Base-by-base conservation (phyloP, 2,888 invertebrate species). In the Oscheius sp. region DNA sequence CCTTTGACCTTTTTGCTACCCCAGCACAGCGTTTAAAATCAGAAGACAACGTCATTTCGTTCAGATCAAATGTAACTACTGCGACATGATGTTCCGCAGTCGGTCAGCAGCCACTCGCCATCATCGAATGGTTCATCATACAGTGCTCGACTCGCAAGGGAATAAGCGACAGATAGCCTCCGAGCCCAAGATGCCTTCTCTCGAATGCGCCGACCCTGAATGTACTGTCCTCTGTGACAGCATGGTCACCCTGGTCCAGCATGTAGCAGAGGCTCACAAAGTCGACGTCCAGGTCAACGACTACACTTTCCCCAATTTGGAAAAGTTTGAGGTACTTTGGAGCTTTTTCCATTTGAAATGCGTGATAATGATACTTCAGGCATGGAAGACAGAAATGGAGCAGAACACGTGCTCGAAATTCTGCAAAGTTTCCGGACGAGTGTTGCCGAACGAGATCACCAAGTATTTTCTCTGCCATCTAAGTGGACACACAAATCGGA, bases 401-500 rank as follows among this genome's bases (percentile, higher is more conserved):
- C 51, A 73, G 1, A 53, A 78, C 10, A 81, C 81, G 1, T 55
- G 75, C 65, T 76, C 81, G 1, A 50, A 53, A 10, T 81, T 66
- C 72, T 70, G 53, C 21, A 66, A 75, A 47, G 63, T 74, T 5
- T 79, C 79, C 11, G 81, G 79, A 32, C 72, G 79, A 60, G 70
- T 57, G 37, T 76, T 77, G 53, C 47, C 72, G 7, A 57, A 57
- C n/a, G 75, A 75, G 42, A 60, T 58, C 2, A 62, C 74, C n/a
- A 74, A 74, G 60, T 74, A 83, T 60, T 83, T 76, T 57, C 77
- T 80, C 51, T 82, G 83, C 51, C 78, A 79, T 53, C 72, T 76
- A 33, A 78, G 79, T 58, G 81, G 83, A 32, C 75, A 76, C 70
- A 73, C 70, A 3, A 63, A 68, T 37, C 65, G 78, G 4, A 72